Evolutionary conservation across 2,888 invertebrate species (phyloP).

Genomic region (Rhodophaea formosa): DNA sequence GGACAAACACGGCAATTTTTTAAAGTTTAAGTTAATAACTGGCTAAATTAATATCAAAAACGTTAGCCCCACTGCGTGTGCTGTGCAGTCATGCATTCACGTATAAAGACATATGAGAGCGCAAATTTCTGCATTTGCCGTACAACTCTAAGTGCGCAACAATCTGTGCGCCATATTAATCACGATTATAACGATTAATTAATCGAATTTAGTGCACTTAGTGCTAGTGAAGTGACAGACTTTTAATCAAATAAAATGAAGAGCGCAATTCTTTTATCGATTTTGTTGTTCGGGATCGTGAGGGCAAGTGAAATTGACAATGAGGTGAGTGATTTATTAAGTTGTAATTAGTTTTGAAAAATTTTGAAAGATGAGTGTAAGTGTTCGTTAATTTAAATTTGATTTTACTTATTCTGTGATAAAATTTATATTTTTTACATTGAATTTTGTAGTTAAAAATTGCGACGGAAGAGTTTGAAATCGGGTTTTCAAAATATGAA

Average conservation of each 20-base stretch:
- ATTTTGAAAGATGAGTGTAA: neutral
- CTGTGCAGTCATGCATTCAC: constrained; percentile 47
- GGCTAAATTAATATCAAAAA: neutral
- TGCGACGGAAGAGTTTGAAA: too few species aligned
- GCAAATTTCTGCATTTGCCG: constrained; percentile 65
- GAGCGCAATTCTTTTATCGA: constrained; percentile 55
- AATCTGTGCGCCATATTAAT: constrained; percentile 29
- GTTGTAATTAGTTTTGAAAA: neutral
- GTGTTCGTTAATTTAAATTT: too few species aligned
- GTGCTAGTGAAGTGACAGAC: constrained; percentile 65
- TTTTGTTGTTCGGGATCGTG: constrained; percentile 67
- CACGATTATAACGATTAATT: neutral
- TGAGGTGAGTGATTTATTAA: constrained; percentile 52
- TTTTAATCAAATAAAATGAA: constrained; percentile 54
- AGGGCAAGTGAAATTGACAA: constrained; percentile 62
- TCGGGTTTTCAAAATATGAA: too few species aligned
- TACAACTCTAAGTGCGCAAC: constrained; percentile 31
- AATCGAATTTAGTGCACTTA: constrained; percentile 20
- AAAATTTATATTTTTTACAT: too few species aligned
- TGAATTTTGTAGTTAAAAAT: too few species aligned
- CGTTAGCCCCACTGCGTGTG: constrained; percentile 55
- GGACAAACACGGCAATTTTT: too few species aligned
- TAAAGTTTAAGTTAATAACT: neutral
- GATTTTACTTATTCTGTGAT: too few species aligned
- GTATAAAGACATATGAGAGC: constrained; percentile 63